A percentile compares a stretch with the other conserved stretches of the same genome.
Conservation (phyloP, 1,140 invertebrate genomes). For the Seison nebaliae region DNA sequence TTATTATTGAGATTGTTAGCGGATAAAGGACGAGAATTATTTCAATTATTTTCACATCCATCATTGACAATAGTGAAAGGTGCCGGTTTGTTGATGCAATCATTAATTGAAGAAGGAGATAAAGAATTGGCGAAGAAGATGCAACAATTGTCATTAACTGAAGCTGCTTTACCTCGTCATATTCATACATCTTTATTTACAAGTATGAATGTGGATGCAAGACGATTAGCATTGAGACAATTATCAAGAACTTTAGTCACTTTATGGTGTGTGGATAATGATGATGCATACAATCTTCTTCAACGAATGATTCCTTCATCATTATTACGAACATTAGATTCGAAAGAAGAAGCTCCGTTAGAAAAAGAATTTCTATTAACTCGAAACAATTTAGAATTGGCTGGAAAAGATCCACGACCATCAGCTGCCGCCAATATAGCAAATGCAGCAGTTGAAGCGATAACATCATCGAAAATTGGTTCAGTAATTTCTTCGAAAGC, state of each 20-base stretch:
- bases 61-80: constrained; percentile 90
- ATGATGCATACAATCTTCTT: constrained; percentile 59
- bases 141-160: constrained; percentile 76
- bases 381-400: constrained; percentile 76
- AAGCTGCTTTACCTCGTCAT: constrained; percentile 81
- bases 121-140: constrained; percentile 61
- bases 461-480: constrained; percentile 8
- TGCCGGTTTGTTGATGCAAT: constrained; percentile 76
- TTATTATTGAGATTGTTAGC: constrained; percentile 72
- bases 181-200: constrained; percentile 67
- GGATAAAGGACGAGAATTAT: constrained; percentile 56
- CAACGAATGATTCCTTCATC: constrained; percentile 58
- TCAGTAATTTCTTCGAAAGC: no score
- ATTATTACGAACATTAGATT: constrained; percentile 62
- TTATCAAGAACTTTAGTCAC: constrained; percentile 77
- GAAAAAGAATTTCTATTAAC: constrained; percentile 25
- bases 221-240: constrained; percentile 51
- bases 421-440: background rate
- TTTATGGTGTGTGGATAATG: constrained; percentile 82
- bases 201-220: constrained; percentile 37
- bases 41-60: constrained; percentile 76
- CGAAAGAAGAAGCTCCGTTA: constrained; percentile 52
- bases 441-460: constrained; percentile 1
- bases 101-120: constrained; percentile 84
- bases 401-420: constrained; percentile 21